Evolutionary conservation across 2,888 invertebrate genomes (phyloP), one percentile per base, ranked within the genome.

Genomic region (Netelia virgata): DNA sequence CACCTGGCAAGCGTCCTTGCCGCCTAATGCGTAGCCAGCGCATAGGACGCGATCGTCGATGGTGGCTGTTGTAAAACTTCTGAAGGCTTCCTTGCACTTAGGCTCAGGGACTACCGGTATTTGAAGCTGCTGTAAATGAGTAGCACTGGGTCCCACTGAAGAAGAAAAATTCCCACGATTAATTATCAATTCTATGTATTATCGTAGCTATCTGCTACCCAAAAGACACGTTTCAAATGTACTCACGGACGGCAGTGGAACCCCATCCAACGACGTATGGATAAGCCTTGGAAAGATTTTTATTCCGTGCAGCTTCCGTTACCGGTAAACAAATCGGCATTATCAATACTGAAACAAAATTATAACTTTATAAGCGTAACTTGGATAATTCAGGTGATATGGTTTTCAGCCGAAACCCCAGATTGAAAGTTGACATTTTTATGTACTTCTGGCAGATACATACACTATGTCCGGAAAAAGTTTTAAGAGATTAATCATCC

Each of bases 221-320:
- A n/a, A n/a, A n/a, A n/a, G n/a, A n/a, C n/a, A 74, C 61, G 47
- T 53, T 18, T 47, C 14, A 2, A 36, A 63, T 63, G 20, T 86
- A 95, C 96, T 96, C 94, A 97, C 97, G 95, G 92, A 95, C 96
- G 87, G 94, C 92, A 0, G 95, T 93, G 9, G 97, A 95, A 14
- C 98, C 98, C 97, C 98, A 98, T 20, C 98, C 98, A 28, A 97
- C 97, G 3, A 98, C 95, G 89, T 96, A 96, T 0, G 97, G 97
- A 85, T 94, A 94, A 81, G 94, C 94, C 88, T 94, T 94, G 23
- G 94, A 95, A 89, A 95, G 96, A 14, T 94, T 94, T 64, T 94
- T 95, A 0, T 94, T 92, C 63, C 95, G 94, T 59, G 96, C 90
- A 3, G 95, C 94, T 0, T 94, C 92, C 10, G 94, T 92, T 14